Evolutionary conservation across 2,888 invertebrate genomes (phyloP).

Genomic region (Xanthostigma xanthostigma): DNA sequence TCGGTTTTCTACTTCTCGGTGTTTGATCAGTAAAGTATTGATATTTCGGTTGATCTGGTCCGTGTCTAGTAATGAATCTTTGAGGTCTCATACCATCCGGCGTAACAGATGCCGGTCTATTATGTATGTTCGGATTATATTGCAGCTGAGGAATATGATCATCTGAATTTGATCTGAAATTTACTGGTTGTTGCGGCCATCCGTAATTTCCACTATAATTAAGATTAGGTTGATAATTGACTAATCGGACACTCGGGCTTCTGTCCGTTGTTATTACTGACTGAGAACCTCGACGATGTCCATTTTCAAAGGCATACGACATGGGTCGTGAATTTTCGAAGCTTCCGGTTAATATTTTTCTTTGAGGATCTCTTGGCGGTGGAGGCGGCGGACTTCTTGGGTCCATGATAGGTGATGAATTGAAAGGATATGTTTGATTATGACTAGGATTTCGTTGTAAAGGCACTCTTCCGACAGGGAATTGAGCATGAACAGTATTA

Average conservation of each 20-base stretch:
- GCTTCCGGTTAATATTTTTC: conserved; percentile 33
- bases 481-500: neutral
- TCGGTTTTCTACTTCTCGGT: conserved; percentile 56
- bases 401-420: conserved; percentile 9
- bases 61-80: conserved; percentile 14
- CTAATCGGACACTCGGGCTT: conserved; percentile 8
- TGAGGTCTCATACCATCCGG: conserved; percentile 19
- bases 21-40: conserved; percentile 57
- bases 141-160: conserved; percentile 22
- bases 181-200: neutral
- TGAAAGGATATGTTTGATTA: conserved; percentile 16
- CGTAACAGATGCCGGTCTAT: conserved; percentile 26
- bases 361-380: conserved; percentile 61
- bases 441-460: conserved; percentile 21
- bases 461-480: neutral
- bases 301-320: conserved; percentile 36
- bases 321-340: conserved; percentile 30
- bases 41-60: conserved; percentile 25
- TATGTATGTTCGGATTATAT: conserved; percentile 17
- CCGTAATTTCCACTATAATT: conserved; percentile 1
- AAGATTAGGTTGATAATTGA: conserved; percentile 4
- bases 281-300: conserved; percentile 10
- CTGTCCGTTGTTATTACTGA: conserved; percentile 1
- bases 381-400: conserved; percentile 49
- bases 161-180: conserved; percentile 25